phyloP scores from a whole-genome alignment of 2,888 invertebrate genomes.

The Allygus modestus region DNA sequence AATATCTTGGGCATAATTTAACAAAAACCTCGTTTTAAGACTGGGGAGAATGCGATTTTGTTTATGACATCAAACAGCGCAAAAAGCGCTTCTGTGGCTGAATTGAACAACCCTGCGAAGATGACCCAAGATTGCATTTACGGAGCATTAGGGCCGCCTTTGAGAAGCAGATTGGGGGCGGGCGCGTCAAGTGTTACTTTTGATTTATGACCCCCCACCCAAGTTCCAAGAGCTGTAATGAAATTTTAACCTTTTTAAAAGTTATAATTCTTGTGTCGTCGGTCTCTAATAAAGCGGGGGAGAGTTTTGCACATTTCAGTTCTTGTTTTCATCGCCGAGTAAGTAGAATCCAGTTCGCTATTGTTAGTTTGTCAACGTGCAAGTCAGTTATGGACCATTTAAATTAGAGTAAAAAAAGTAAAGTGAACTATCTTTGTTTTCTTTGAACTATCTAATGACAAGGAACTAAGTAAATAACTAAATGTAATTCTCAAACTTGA shows the following conservation, averaged over 20 bases:
- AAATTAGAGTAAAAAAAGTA: no score
- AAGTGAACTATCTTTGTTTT: no score
- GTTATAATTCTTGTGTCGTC: slow-evolving; percentile 5
- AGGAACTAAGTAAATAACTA: no score
- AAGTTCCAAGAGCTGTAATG: background rate
- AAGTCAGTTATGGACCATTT: no score
- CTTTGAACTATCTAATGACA: no score
- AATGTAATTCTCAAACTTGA: no score
- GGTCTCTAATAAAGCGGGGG: background rate
- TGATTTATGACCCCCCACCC: slow-evolving; percentile 3
- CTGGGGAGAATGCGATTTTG: slow-evolving; percentile 4
- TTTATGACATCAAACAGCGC: slow-evolving; percentile 6
- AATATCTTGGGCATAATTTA: no score
- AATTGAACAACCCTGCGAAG: background rate
- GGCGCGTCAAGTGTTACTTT: slow-evolving; percentile 5
- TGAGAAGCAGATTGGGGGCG: background rate
- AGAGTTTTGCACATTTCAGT: background rate
- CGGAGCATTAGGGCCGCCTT: slow-evolving; percentile 11
- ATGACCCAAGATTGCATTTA: slow-evolving; percentile 33
- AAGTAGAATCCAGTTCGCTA: no score
- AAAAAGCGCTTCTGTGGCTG: slow-evolving; percentile 3
- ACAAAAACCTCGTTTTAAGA: background rate
- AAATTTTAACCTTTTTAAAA: slow-evolving; percentile 42
- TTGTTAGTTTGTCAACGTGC: no score
- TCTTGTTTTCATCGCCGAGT: background rate